Evolutionary conservation across 2,113 vertebrate species (phyloP).

Genomic region (Gorsachius goisagi): DNA sequence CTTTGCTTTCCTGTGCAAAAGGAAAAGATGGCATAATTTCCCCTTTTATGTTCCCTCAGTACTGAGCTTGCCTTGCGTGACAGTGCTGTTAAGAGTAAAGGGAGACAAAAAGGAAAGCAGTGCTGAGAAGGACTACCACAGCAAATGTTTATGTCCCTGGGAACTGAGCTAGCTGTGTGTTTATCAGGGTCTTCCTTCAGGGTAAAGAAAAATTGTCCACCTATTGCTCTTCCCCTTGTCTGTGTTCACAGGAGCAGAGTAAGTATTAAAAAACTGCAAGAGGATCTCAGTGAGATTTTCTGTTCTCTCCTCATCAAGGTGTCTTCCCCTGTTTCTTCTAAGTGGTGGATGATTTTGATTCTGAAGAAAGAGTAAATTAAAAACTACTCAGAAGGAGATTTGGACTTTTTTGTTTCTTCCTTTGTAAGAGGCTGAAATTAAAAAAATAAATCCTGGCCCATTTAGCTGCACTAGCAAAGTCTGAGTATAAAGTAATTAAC

Average conservation of each 20-base stretch:
- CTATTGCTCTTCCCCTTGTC: neutral
- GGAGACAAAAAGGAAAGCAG: neutral
- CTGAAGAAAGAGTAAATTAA: neutral
- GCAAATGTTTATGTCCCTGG: neutral
- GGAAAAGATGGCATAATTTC: neutral
- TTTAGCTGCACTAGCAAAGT: neutral
- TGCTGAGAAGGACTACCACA: neutral
- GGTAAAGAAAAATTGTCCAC: neutral
- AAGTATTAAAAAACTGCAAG: neutral
- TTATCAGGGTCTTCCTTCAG: neutral
- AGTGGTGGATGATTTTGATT: neutral
- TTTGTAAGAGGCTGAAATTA: neutral
- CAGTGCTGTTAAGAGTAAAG: neutral
- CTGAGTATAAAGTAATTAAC: neutral
- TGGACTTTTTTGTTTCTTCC: neutral
- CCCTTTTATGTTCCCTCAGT: neutral
- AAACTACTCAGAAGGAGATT: neutral
- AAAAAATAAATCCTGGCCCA: neutral
- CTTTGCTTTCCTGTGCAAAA: neutral
- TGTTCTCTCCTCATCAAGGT: neutral
- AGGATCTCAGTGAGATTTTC: neutral
- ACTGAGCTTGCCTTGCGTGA: neutral
- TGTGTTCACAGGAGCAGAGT: neutral
- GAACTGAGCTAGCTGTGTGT: neutral
- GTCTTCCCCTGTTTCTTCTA: neutral